Percentiles rank a stretch among this genome's conserved stretches.
These are phyloP conservation scores for Trichonephila inaurata DNA, from an alignment of 1,140 invertebrate species.

Conservation along the genomic window DNA sequence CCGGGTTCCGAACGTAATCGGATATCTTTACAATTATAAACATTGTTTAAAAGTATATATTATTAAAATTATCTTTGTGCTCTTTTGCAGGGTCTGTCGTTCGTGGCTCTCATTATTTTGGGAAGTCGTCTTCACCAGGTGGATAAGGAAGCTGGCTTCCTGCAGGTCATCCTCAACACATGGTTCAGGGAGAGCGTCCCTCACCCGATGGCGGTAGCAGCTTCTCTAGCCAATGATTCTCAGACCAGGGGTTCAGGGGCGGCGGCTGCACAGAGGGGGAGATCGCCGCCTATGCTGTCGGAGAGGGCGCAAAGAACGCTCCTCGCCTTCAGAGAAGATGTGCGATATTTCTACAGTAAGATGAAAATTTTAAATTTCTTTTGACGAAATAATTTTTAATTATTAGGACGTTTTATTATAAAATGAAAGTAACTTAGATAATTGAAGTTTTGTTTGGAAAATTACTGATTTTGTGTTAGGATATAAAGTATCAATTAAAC, in stretches of 20 bases:
- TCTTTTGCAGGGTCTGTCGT: conserved; percentile 77
- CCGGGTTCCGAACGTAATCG: no score
- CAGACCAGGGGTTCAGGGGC: conserved; percentile 21
- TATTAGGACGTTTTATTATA: no score
- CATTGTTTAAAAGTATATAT: no score
- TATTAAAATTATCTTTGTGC: neutral
- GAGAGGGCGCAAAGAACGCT: conserved; percentile 60
- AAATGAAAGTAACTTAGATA: no score
- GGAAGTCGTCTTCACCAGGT: conserved; percentile 77
- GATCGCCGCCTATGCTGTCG: conserved; percentile 18
- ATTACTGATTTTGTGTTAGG: no score
- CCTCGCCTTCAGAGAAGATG: conserved; percentile 69
- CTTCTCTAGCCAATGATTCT: conserved; percentile 2
- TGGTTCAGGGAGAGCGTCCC: conserved; percentile 71
- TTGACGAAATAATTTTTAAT: no score
- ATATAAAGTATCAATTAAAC: no score
- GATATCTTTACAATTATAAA: no score
- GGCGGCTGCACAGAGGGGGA: neutral
- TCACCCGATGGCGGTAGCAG: neutral
- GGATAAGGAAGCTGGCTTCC: conserved; percentile 78
- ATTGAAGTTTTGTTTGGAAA: no score
- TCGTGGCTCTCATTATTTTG: conserved; percentile 78
- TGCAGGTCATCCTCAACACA: conserved; percentile 75
- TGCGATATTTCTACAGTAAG: conserved; percentile 69
- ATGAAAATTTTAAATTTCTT: neutral